Evolutionary conservation across 1,140 invertebrate genomes (phyloP), one percentile per base, ranked within the genome.

Genomic region (Scaptomyza montana): DNA sequence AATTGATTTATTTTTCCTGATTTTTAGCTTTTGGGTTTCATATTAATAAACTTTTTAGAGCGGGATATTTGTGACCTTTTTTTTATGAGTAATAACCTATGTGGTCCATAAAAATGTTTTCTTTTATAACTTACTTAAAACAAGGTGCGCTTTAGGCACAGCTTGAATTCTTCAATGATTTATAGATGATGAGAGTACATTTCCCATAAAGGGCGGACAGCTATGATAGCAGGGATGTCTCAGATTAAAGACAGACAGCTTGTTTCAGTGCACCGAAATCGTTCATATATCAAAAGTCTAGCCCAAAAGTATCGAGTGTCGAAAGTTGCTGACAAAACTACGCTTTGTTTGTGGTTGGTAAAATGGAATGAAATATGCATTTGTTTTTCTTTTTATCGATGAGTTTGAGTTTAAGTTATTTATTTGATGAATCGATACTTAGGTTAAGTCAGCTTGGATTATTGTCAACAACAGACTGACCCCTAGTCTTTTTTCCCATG

Each of bases 351-450:
- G 39, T 57, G 46, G 19, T 41, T 39, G 21, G 19, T n/a, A 30
- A 9, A 49, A 60, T 33, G 30, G 7, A 41, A 41, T 43, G 45
- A 16, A 66, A 57, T 53, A 13, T 46, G n/a, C 19, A 47, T 47
- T 25, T 25, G 21, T 25, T 25, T 25, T 25, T 25, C 21, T 25
- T 3, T 39, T 47, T 39, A 21, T 51, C 55, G 56, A 67, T 50
- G 62, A 51, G 36, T 60, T 61, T 6, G 41, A 55, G 28, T 55
- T 66, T 43, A 65, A 19, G 57, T 36, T 71, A 71, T 71, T 71
- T 57, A 60, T 67, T 73, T 72, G n/a, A 66, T 71, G 47, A 45
- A 49, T 19, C 51, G 45, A 60, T 53, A 36, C 56, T 49, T 60
- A 25, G 45, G 45, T 13, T 9, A 36, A 36, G 49, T 28, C 64